Base-by-base conservation (phyloP, 2,113 vertebrate species). In the Solea solea region DNA sequence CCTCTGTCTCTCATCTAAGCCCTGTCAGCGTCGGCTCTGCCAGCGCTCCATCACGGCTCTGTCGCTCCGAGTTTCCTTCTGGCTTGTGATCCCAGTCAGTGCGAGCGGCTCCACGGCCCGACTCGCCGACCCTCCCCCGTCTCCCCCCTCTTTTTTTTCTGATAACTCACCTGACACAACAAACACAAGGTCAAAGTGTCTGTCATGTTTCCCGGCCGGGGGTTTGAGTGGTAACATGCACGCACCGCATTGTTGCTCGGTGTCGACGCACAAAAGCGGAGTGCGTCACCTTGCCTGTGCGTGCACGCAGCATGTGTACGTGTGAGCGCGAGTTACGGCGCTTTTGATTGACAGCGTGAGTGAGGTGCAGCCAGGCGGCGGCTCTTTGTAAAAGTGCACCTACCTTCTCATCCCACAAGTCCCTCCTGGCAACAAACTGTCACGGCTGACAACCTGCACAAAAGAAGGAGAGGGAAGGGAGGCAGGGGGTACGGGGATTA, bases 401-500 rank as follows among this genome's bases (percentile, higher is more conserved):
- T 91, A 87, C 87, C 90, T 92, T 88, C 89, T 89, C 84, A 88
- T 84, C 89, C 83, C 92, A 86, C 92, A 84, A 84, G 88, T 93
- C 87, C 92, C 93, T 93, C 89, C 89, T 84, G 91, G 93, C 93
- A 92, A 91, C 87, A 89, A 93, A 88, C 92, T 93, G 93, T 92
- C 92, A 93, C 66, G 74, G 89, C 86, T 91, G 91, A 93, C 92
- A 93, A 90, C 72, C 81, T 84, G 81, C 83, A 93, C 92, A 93
- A 93, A 92, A 70, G 86, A 83, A 89, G 85, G 82, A 89, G 86
- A 84, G 76, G 69, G 86, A 82, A 83, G 80, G 82, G 85, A 91
- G 90, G 88, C 82, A 87, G 89, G 85, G 86, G 86, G 85, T 85
- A 76, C 64, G 78, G 81, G 89, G 88, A 89, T 89, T 91, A 5